Base-by-base conservation (phyloP, 2,888 invertebrate genomes). In the Cerceris ruficornis region DNA sequence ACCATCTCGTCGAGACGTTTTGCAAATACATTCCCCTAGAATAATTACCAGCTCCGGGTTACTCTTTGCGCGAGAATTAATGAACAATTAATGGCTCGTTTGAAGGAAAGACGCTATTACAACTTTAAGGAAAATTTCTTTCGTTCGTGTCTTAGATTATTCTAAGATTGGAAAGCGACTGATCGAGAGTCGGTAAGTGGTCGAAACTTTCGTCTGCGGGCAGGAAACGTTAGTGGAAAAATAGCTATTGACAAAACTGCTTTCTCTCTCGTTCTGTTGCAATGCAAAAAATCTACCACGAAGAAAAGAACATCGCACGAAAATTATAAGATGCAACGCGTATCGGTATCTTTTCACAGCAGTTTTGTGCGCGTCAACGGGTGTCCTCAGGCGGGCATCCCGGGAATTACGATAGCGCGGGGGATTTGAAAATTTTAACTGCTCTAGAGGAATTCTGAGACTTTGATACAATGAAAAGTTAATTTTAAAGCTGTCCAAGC, bases 91-190 rank as follows among this genome's bases (percentile, higher is more conserved):
- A 50, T 50, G n/a, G n/a, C 50, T 50, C 50, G n/a, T 13, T 50
- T 50, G n/a, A 50, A n/a, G 50, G 50, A 50, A n/a, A 50, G n/a
- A n/a, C n/a, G 13, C n/a, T 13, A 50, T 50, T 50, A 50, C n/a
- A 50, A 11, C 7, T 6, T 50, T 11, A 6, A 46, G n/a, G 9
- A 2, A 50, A 11, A 50, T 50, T 50, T 50, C 50, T 50, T n/a
- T 7, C 1, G n/a, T 50, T 13, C n/a, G 9, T 7, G 1, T 7
- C 50, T n/a, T n/a, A 28, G 50, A 11, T 8, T 62, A 41, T 58
- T 28, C 17, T 60, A 52, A 28, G 50, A 50, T 75, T 69, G 69
- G 69, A 69, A 77, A 77, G 64, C 77, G 77, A 65, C 65, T 49
- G 61, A 69, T 61, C 77, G 70, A 77, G 57, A 43, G 15, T 50